Evolutionary conservation across 2,888 invertebrate species (phyloP), one percentile per base, ranked within the genome.

Genomic region (Pheosia gnoma): DNA sequence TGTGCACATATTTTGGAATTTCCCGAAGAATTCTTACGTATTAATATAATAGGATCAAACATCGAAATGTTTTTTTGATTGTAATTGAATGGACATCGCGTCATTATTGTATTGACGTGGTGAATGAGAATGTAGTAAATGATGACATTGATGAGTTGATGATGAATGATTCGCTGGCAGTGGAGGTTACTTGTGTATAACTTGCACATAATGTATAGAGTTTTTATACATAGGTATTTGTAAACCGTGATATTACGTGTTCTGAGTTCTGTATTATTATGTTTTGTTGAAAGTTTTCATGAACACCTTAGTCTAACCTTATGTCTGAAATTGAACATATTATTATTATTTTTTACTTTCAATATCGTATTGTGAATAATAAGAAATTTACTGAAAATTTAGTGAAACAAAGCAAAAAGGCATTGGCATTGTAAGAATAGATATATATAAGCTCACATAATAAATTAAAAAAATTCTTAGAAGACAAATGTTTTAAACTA

Each of bases 1-100:
- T 92, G 91, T 91, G 67, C 78, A 81, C 82, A 86, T 86, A 85
- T 88, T 89, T 87, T 81, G 82, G 81, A 83, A 86, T 88, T 88
- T 86, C 84, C 80, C 58, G 65, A 67, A 74, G 63, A 71, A 71
- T 74, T 80, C 72, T 78, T 67, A 54, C 61, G 67, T 63, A 66
- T 63, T 58, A 59, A 59, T 65, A 77, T 76, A 78, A 77, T 76
- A 71, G 78, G 76, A 78, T 72, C 72, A 78, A 75, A 76, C 63
- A 70, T 57, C 69, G 74, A 74, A 67, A 67, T 66, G 62, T 71
- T 61, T 71, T 61, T 77, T 59, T 72, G 66, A 78, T 74, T 74
- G 67, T 77, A 77, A 75, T 77, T 77, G 77, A 75, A 77, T 74
- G 74, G 65, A 65, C 64, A 65, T 60, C 55, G 63, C 67, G 63